Conservation (phyloP, 1,140 invertebrate species). For the Ridgeia piscesae region DNA sequence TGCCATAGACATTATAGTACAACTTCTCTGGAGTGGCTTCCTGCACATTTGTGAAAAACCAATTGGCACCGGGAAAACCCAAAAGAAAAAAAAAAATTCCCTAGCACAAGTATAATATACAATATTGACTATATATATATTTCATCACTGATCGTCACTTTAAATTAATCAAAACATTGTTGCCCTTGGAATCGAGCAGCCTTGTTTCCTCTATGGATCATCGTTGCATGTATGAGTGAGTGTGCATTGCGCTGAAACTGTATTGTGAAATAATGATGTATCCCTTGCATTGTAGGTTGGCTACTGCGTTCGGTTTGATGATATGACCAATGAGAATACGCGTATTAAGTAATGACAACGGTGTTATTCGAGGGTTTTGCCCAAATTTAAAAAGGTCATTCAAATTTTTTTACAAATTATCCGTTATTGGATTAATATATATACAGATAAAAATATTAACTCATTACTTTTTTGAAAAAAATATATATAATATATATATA, state of each 20-base stretch:
- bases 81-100: too few relatives aligned
- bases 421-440: too few relatives aligned
- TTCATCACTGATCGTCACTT: not conserved
- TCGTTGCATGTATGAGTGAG: not conserved
- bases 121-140: not conserved
- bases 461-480: too few relatives aligned
- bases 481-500: too few relatives aligned
- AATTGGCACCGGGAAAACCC: too few relatives aligned
- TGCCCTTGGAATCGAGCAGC: not conserved
- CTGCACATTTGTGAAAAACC: too few relatives aligned
- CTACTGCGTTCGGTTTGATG: conserved; percentile 92
- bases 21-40: too few relatives aligned
- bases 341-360: conserved; percentile 88
- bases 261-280: conserved; percentile 1
- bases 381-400: too few relatives aligned
- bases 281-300: conserved; percentile 64
- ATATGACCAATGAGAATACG: conserved; percentile 67
- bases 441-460: too few relatives aligned
- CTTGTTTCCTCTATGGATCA: not conserved
- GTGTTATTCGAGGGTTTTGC: conserved; percentile 93
- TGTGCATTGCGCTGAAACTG: not conserved
- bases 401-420: too few relatives aligned
- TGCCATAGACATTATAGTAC: too few relatives aligned
- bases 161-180: not conserved
- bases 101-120: not conserved